Evolutionary conservation across 1,140 invertebrate genomes (phyloP).

Genomic region (Diachasmimorpha longicaudata): DNA sequence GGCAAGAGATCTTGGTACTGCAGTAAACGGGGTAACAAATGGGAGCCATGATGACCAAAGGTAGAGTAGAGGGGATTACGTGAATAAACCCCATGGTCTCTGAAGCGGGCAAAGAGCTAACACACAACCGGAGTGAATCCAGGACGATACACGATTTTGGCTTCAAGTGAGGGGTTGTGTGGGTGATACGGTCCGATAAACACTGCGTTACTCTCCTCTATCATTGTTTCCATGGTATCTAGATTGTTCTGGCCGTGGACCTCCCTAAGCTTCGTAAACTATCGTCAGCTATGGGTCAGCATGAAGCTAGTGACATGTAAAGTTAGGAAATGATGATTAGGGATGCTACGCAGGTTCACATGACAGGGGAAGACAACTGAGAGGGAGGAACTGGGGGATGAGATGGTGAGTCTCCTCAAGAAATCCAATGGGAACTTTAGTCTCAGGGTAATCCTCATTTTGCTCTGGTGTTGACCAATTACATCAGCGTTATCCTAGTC

Average conservation of each 20-base stretch:
- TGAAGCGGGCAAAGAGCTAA: conserved; percentile 7
- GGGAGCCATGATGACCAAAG: conserved; percentile 39
- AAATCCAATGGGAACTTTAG: too few relatives aligned
- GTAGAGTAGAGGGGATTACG: conserved; percentile 43
- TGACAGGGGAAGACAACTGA: too few relatives aligned
- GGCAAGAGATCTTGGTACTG: conserved; percentile 31
- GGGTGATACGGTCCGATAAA: conserved; percentile 53
- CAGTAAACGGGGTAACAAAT: conserved; percentile 39
- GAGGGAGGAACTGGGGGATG: too few relatives aligned
- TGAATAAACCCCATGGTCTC: conserved; percentile 39
- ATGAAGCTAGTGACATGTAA: too few relatives aligned
- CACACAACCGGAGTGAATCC: neutral
- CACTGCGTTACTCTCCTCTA: conserved; percentile 52
- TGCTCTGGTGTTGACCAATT: too few relatives aligned
- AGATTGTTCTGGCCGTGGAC: conserved; percentile 29
- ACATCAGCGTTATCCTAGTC: too few relatives aligned
- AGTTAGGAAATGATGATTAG: too few relatives aligned
- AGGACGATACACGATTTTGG: conserved; percentile 18
- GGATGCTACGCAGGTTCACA: too few relatives aligned
- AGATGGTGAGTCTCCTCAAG: too few relatives aligned
- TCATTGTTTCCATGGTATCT: conserved; percentile 38
- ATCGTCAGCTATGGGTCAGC: conserved; percentile 35
- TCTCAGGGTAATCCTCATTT: too few relatives aligned
- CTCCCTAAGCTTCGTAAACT: conserved; percentile 41
- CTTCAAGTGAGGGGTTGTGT: conserved; percentile 32